Percentiles rank a stretch among this genome's conserved stretches.
These are phyloP conservation scores for Hemichromis elongatus DNA, from an alignment of 2,113 vertebrate species.

Conservation along the genomic window DNA sequence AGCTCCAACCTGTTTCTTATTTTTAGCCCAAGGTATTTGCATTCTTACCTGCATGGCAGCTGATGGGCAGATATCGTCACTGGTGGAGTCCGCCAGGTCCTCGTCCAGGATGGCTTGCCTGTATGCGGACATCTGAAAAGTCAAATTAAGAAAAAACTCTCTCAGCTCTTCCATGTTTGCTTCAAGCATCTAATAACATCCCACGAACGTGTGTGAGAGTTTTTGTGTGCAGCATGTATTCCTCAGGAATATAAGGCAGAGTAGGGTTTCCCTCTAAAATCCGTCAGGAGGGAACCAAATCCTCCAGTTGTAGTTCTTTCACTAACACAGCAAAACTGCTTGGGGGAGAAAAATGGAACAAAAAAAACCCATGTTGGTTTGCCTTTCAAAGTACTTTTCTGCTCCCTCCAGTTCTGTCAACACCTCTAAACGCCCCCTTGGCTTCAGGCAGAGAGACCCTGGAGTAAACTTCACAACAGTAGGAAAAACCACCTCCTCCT, in stretches of 20 bases:
- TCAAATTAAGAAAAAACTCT: constrained; percentile 77
- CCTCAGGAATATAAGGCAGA: neutral
- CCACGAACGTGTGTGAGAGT: neutral
- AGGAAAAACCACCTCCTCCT: constrained; percentile 3
- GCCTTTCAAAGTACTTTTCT: constrained; percentile 6
- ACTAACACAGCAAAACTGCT: neutral
- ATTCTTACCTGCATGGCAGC: constrained; percentile 81
- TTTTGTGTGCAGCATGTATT: neutral
- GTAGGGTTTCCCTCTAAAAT: constrained; percentile 12
- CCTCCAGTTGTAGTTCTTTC: neutral
- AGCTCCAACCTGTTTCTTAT: neutral
- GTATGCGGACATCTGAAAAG: constrained; percentile 92
- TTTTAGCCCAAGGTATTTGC: neutral
- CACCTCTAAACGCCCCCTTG: constrained; percentile 19
- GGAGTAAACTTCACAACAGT: constrained; percentile 1
- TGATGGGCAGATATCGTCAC: constrained; percentile 83
- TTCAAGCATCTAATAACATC: neutral
- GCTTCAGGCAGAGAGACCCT: neutral
- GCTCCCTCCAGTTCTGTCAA: neutral
- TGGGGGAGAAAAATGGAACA: neutral
- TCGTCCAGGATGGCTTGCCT: constrained; percentile 91
- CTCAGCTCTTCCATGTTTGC: constrained; percentile 74
- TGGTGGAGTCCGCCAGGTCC: constrained; percentile 83
- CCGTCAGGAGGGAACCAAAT: constrained; percentile 43
- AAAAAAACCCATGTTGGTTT: neutral